Evolutionary conservation across 1,140 invertebrate genomes (phyloP).

Genomic region (Drosophila pruinosa): DNA sequence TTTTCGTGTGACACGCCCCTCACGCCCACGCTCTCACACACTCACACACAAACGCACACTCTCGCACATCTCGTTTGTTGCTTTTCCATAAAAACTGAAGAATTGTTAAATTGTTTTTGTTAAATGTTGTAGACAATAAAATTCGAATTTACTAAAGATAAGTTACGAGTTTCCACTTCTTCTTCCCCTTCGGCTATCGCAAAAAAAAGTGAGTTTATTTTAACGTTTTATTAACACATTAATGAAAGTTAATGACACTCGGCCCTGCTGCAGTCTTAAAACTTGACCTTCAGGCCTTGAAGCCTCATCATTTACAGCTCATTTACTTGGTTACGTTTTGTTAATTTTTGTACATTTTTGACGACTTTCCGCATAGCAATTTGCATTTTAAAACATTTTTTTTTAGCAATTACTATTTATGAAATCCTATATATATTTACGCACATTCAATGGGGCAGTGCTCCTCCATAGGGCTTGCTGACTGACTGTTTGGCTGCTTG

Average conservation of each 20-base stretch:
- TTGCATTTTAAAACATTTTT: slow-evolving; percentile 7
- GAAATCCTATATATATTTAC: not conserved
- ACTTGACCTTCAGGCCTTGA: slow-evolving; percentile 54
- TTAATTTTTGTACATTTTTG: slow-evolving; percentile 48
- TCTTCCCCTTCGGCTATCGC: not conserved
- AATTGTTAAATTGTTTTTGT: slow-evolving; percentile 62
- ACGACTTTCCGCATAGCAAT: slow-evolving; percentile 46
- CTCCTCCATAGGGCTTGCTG: too few relatives aligned
- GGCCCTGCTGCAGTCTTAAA: slow-evolving; percentile 38
- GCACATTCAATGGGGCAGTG: not conserved
- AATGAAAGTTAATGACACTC: slow-evolving; percentile 42
- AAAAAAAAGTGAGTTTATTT: slow-evolving; percentile 17
- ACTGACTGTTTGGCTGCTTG: too few relatives aligned
- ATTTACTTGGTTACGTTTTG: slow-evolving; percentile 71
- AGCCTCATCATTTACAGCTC: slow-evolving; percentile 35
- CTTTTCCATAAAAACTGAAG: slow-evolving; percentile 42
- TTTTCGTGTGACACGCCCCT: slow-evolving; percentile 1
- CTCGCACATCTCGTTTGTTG: slow-evolving; percentile 54
- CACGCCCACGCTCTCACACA: slow-evolving; percentile 27
- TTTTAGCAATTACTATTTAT: not conserved
- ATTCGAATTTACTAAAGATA: slow-evolving; percentile 61
- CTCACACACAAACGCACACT: slow-evolving; percentile 32
- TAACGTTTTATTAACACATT: slow-evolving; percentile 36
- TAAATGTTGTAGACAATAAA: slow-evolving; percentile 68
- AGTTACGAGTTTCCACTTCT: not conserved